Conservation (phyloP, 37 sponge, comb jelly and placozoan species). For the Chondrosia reniformis region DNA sequence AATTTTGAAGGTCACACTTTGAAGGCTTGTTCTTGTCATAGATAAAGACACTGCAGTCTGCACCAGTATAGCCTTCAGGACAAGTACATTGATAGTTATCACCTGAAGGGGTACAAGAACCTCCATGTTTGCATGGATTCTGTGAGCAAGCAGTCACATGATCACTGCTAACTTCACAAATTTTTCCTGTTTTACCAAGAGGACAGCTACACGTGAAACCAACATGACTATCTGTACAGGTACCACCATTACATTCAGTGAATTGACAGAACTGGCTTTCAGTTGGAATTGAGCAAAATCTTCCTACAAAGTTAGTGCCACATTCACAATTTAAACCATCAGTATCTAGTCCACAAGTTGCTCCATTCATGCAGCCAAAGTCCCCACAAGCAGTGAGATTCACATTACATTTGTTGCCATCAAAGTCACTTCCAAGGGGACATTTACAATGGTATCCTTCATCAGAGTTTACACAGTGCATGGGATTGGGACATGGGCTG, state of each 20-base stretch:
- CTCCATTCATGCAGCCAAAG: conserved; percentile 19
- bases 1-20: background rate
- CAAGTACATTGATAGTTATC: conserved; percentile 25
- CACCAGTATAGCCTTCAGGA: conserved; percentile 36
- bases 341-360: background rate
- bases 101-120: background rate
- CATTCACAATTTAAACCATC: conserved; percentile 12
- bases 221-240: conserved; percentile 26
- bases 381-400: conserved; percentile 1
- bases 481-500: background rate
- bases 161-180: background rate
- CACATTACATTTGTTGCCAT: background rate
- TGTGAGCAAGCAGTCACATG: background rate
- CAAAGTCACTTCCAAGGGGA: background rate
- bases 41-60: conserved; percentile 24
- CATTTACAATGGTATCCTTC: background rate
- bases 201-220: conserved; percentile 38
- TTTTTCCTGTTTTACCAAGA: conserved; percentile 7
- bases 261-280: background rate
- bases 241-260: background rate
- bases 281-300: background rate
- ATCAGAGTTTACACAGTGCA: background rate
- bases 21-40: background rate
- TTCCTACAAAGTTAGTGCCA: background rate
- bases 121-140: conserved; percentile 29